phyloP scores from a whole-genome alignment of 2,113 vertebrate genomes.

The Nicator chloris region DNA sequence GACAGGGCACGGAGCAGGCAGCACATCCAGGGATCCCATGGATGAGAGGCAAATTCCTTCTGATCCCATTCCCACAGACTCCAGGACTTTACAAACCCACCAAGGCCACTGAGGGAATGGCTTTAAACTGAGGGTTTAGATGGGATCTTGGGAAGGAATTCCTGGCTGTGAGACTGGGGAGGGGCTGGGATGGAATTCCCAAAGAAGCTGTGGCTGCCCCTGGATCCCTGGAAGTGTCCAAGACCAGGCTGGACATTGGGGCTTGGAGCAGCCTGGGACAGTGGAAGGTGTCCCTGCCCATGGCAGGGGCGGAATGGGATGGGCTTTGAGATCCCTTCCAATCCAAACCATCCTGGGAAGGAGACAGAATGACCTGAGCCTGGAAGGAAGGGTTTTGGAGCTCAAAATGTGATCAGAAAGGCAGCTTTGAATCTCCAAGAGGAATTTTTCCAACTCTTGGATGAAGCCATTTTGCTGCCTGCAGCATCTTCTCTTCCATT shows the following conservation, averaged over 20 bases:
- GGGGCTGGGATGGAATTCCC: not conserved
- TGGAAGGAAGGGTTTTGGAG: not conserved
- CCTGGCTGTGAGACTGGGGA: accelerated
- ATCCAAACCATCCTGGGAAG: not conserved
- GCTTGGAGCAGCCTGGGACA: accelerated
- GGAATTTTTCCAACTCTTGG: not conserved
- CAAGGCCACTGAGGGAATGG: not conserved
- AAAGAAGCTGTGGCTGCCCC: not conserved
- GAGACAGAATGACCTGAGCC: not conserved
- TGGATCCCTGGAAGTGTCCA: not conserved
- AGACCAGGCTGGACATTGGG: accelerated
- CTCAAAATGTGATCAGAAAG: not conserved
- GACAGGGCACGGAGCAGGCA: not conserved
- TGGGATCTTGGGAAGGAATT: not conserved
- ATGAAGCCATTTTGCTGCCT: not conserved
- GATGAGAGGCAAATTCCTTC: not conserved
- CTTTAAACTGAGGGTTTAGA: not conserved
- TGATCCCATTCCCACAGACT: accelerated
- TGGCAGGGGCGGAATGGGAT: accelerated
- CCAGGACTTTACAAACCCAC: not conserved
- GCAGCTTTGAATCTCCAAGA: not conserved
- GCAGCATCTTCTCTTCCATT: not conserved
- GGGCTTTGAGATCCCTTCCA: not conserved
- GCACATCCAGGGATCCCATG: not conserved
- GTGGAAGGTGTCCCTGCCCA: not conserved